Evolutionary conservation across 2,888 invertebrate genomes (phyloP).

Genomic region (Polietes domitor): DNA sequence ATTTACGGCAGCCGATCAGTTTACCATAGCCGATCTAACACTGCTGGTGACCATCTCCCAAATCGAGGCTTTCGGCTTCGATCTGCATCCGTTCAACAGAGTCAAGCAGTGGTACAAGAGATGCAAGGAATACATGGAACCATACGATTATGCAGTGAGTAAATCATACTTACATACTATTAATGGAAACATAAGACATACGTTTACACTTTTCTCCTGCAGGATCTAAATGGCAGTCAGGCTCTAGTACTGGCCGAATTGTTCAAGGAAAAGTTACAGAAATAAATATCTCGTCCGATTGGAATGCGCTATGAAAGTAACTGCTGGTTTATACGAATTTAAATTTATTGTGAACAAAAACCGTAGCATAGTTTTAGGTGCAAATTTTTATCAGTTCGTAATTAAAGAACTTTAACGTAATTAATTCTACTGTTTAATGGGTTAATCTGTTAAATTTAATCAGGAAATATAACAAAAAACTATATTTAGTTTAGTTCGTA

Average conservation of each 20-base stretch:
- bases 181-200: background rate
- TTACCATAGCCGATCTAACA: slow-evolving; percentile 80
- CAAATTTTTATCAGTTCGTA: slow-evolving; percentile 33
- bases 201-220: slow-evolving; percentile 50
- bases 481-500: slow-evolving; percentile 26
- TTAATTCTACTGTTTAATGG: slow-evolving; percentile 17
- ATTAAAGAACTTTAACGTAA: slow-evolving; percentile 36
- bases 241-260: slow-evolving; percentile 83
- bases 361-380: slow-evolving; percentile 58
- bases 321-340: slow-evolving; percentile 54
- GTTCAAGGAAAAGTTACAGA: slow-evolving; percentile 81
- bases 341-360: slow-evolving; percentile 30
- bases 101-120: slow-evolving; percentile 85
- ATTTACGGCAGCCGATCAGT: slow-evolving; percentile 84
- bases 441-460: slow-evolving; percentile 41
- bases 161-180: too few species aligned
- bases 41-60: slow-evolving; percentile 79
- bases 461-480: slow-evolving; percentile 21
- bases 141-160: slow-evolving; percentile 85
- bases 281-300: slow-evolving; percentile 13
- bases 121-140: slow-evolving; percentile 84
- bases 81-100: slow-evolving; percentile 82
- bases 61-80: slow-evolving; percentile 82
- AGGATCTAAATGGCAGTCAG: slow-evolving; percentile 84
- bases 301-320: background rate